Conservation (phyloP, 2,113 vertebrate species). For the Archilochus colubris region DNA sequence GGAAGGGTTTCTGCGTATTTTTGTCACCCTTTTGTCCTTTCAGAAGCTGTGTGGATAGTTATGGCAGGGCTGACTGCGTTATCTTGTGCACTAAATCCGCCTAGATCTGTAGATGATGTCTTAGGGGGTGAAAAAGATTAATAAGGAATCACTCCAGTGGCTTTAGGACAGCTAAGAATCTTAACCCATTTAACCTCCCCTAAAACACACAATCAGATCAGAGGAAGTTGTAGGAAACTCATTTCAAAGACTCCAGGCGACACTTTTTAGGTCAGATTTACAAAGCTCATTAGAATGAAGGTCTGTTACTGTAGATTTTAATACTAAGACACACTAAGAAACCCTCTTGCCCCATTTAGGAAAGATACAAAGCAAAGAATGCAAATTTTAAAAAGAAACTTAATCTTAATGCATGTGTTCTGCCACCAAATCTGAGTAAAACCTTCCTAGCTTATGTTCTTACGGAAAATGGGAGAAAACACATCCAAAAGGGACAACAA, state of each 20-base stretch:
- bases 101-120: slow-evolving; percentile 91
- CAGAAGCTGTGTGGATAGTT: slow-evolving; percentile 56
- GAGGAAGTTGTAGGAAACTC: slow-evolving; percentile 77
- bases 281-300: slow-evolving; percentile 75
- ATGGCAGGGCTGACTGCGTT: slow-evolving; percentile 76
- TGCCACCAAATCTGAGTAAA: slow-evolving; percentile 71
- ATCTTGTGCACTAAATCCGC: slow-evolving; percentile 87
- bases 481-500: slow-evolving; percentile 38
- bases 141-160: slow-evolving; percentile 89
- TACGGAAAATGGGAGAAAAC: slow-evolving; percentile 43
- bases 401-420: slow-evolving; percentile 74
- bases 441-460: slow-evolving; percentile 73
- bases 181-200: slow-evolving; percentile 91
- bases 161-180: slow-evolving; percentile 92
- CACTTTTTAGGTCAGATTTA: slow-evolving; percentile 76
- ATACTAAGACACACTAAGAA: slow-evolving; percentile 76
- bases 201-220: slow-evolving; percentile 82
- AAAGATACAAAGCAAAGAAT: slow-evolving; percentile 71
- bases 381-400: slow-evolving; percentile 73
- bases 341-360: slow-evolving; percentile 76
- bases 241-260: slow-evolving; percentile 76
- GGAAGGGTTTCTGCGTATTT: slow-evolving; percentile 22
- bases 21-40: slow-evolving; percentile 70
- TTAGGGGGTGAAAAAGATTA: slow-evolving; percentile 92
- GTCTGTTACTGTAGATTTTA: slow-evolving; percentile 73